A percentile compares a stretch with the other conserved stretches of the same genome.
Evolutionary conservation across 2,113 vertebrate species (phyloP).

Genomic region (Rutilus rutilus): DNA sequence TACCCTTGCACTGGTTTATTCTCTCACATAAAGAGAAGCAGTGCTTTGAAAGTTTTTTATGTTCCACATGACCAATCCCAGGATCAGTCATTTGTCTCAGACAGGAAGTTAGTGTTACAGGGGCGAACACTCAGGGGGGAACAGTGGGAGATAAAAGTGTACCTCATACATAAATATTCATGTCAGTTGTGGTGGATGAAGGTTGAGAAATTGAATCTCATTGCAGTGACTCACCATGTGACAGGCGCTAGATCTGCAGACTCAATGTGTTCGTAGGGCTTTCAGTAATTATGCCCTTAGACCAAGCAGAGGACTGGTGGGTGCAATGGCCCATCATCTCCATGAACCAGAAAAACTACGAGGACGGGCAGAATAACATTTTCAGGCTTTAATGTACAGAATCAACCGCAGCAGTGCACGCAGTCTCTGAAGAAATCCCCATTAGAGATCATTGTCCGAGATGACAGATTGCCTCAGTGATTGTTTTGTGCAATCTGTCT

Average conservation of each 20-base stretch:
- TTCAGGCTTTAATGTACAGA: neutral
- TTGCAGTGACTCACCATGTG: conserved; percentile 15
- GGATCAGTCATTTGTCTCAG: conserved; percentile 12
- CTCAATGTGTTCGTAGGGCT: neutral
- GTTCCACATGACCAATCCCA: conserved; percentile 5
- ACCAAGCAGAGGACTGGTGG: neutral
- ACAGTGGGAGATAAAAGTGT: conserved; percentile 26
- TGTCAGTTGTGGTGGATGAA: neutral
- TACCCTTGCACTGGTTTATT: neutral
- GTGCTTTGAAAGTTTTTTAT: conserved; percentile 11
- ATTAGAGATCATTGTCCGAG: conserved; percentile 1
- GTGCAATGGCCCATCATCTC: neutral
- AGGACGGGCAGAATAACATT: neutral
- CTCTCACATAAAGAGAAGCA: conserved; percentile 4
- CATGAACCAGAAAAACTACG: conserved; percentile 1
- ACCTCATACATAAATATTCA: conserved; percentile 26
- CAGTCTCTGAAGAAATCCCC: neutral
- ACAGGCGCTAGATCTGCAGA: neutral
- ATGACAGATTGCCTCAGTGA: conserved; percentile 39
- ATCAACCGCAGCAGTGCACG: neutral
- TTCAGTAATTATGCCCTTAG: conserved; percentile 19
- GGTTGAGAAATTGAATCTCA: conserved; percentile 27
- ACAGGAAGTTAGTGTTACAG: neutral
- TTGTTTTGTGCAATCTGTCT: too few relatives aligned
- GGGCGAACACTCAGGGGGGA: conserved; percentile 3